phyloP scores from a whole-genome alignment of 2,797 vertebrate species.

The Nothura maculosa region DNA sequence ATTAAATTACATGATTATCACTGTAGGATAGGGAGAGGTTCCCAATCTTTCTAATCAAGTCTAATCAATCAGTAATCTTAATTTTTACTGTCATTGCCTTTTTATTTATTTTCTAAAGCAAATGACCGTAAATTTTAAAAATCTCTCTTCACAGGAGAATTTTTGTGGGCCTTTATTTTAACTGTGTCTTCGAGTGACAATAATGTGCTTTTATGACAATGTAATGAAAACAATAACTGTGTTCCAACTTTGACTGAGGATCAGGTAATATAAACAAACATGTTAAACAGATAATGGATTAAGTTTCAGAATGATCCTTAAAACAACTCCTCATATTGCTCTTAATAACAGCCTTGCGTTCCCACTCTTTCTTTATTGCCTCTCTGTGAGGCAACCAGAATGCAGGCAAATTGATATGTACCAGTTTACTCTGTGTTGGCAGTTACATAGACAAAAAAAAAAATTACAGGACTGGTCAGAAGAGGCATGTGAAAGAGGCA shows the following conservation, averaged over 20 bases:
- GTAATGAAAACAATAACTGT: not conserved
- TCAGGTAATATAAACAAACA: constrained; percentile 21
- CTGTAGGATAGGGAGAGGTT: not conserved
- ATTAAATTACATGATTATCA: not conserved
- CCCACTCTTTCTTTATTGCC: constrained; percentile 19
- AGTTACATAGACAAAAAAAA: constrained; percentile 1
- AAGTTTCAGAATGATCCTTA: constrained; percentile 24
- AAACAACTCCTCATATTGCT: not conserved
- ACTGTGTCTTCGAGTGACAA: not conserved
- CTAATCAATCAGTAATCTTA: not conserved
- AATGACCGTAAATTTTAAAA: not conserved
- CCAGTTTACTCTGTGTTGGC: not conserved
- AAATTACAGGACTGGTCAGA: not conserved
- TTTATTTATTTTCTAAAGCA: not conserved
- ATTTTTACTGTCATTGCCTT: not conserved
- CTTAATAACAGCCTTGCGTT: constrained; percentile 44
- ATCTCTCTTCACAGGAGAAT: fast-evolving
- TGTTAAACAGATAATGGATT: constrained; percentile 37
- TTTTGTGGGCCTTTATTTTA: not conserved
- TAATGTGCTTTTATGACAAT: not conserved
- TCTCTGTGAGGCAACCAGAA: constrained; percentile 26
- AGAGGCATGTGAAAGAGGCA: not conserved
- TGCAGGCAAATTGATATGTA: constrained; percentile 32
- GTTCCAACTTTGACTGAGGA: not conserved
- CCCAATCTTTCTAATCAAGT: not conserved